Evolutionary conservation across 2,888 invertebrate genomes (phyloP).

Genomic region (Xestoiulus laeticollis): DNA sequence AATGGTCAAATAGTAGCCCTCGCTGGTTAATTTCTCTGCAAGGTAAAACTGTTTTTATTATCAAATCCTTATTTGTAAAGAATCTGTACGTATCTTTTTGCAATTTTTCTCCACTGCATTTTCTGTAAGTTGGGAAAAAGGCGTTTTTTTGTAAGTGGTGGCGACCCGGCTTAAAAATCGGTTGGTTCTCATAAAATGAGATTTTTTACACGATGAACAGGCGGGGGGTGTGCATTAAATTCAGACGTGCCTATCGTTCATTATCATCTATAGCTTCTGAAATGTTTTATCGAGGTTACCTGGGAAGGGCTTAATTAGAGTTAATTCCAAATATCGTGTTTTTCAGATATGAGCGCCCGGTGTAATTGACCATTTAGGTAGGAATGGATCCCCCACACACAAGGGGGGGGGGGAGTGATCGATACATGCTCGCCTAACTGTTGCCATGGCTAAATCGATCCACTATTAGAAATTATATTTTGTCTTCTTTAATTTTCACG

Average conservation of each 20-base stretch:
- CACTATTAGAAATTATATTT: background rate
- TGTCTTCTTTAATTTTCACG: constrained; percentile 17
- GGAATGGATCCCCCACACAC: background rate
- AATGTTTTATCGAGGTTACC: background rate
- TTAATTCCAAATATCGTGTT: background rate
- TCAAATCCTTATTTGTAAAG: too few species aligned
- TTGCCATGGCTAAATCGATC: constrained; percentile 9
- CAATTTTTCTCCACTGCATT: too few species aligned
- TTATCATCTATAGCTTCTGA: background rate
- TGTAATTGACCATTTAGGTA: background rate
- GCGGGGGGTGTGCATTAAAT: too few species aligned
- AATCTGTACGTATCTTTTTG: too few species aligned
- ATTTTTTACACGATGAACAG: too few species aligned
- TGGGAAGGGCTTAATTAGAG: background rate
- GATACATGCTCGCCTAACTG: background rate
- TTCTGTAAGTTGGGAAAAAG: too few species aligned
- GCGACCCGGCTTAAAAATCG: too few species aligned
- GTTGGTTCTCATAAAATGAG: too few species aligned
- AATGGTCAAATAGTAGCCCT: too few species aligned
- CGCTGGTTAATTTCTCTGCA: too few species aligned
- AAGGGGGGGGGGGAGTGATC: background rate
- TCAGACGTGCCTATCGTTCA: background rate
- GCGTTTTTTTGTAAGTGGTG: too few species aligned
- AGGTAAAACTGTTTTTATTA: too few species aligned
- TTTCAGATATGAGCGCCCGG: background rate